Base-by-base conservation (phyloP, 2,113 vertebrate genomes). In the Herpailurus yagouaroundi region DNA sequence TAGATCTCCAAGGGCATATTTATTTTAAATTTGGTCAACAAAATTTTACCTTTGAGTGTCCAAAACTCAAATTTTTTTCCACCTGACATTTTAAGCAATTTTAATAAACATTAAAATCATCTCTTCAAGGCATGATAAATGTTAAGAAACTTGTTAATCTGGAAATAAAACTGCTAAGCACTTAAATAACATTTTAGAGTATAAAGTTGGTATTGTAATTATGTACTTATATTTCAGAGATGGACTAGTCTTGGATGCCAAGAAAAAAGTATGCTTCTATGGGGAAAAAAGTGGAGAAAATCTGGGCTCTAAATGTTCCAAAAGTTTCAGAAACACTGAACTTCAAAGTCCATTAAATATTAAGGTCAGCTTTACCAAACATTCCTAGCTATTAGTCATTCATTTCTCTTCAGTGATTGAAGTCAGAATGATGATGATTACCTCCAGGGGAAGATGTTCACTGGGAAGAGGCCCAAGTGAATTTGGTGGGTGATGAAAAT, bases 131-230 rank as follows among this genome's bases (percentile, higher is more conserved):
- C 73, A 83, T 83, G 86, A 86, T 45, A 66, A 86, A 89, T 81
- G 73, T 80, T 88, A 94, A 89, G 41, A 94, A 96, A 93, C 18
- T 60, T 88, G 25, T 93, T 96, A 77, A 85, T 89, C 29, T 92
- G n/a, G 16, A 92, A 93, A 55, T 68, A 83, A 95, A 96, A 66
- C 23, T 29, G 7, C 52, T 55, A 55, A 33, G 69, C 63, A 18
- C 64, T 76, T 92, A 89, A 66, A 36, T 81, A 89, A 36, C n/a
- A 95, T 79, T 95, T 74, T n/a, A 95, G 95, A 91, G 7, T 86
- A 77, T 25, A 63, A 87, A 95, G 38, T 87, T 55, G 12, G 14
- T 60, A 38, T 19, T 91, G 7, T 41, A 23, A 27, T 50, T n/a
- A 74, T 29, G 69, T 25, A 84, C 14, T 91, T 87, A 66, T 82